Base-by-base conservation (phyloP, 2,113 vertebrate genomes). In the Bothrops jararaca region DNA sequence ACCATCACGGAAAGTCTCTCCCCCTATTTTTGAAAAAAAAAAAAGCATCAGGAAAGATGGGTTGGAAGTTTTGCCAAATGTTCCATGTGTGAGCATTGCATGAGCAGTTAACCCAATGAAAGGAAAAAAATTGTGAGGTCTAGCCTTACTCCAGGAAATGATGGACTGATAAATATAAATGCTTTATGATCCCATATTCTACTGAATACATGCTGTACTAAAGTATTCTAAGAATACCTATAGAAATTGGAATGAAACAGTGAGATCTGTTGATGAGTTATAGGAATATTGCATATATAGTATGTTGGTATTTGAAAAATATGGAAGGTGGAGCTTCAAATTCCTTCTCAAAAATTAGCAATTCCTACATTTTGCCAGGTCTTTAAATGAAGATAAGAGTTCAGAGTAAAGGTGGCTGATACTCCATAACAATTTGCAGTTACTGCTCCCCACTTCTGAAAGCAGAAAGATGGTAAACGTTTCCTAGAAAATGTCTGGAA, bases 111-210 rank as follows among this genome's bases (percentile, higher is more conserved):
- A 56, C 4, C 54, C 18, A 80, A 80, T 80, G 18, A 80, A 80
- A 22, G 18, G 34, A 80, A 20, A 80, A 80, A 20, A 39, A 1
- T 2, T 39, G 69, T 22, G 18, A 34, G n/a, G 6, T 39, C 69
- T 80, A 80, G 69, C 13, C 23, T 57, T 11, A 13, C 45, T 48
- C 89, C 42, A 91, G 90, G 60, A 2, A 24, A 90, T 4, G 3
- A 2, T 7, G 26, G n/a, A 0, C 34, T 29, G 90, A 88, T 58
- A 23, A 92, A 48, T 18, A 69, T 18, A 54, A 22, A 3, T 3
- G 23, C 4, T 0, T 0, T 86, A 52, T 13, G 45, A 8, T 12
- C 56, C 0, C 26, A 39, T 3, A 8, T 13, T 15, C n/a, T 0
- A 26, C 22, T 54, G n/a, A 69, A 64, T 39, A 18, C 5, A 60